phyloP scores from a whole-genome alignment of 2,888 invertebrate genomes.

The Gandaritis pyraliata region DNA sequence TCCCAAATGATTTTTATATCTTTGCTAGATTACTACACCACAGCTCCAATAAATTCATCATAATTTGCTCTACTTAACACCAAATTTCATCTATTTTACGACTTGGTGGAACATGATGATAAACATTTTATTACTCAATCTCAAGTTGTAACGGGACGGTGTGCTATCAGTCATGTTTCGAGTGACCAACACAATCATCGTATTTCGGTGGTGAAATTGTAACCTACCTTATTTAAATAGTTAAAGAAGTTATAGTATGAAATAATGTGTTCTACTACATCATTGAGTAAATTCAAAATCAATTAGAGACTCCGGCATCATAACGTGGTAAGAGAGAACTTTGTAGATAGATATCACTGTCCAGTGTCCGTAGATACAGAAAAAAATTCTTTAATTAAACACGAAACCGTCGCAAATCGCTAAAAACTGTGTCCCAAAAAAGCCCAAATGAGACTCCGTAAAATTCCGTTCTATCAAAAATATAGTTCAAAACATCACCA shows the following conservation, averaged over 20 bases:
- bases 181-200: conserved; percentile 15
- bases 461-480: neutral
- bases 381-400: conserved; percentile 52
- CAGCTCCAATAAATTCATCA: neutral
- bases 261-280: conserved; percentile 34
- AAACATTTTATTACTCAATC: conserved; percentile 24
- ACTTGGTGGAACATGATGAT: conserved; percentile 14
- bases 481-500: conserved; percentile 1
- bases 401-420: neutral
- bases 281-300: too few relatives aligned
- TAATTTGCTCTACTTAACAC: conserved; percentile 12
- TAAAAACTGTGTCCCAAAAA: too few relatives aligned
- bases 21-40: neutral
- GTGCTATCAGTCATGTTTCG: conserved; percentile 28
- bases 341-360: conserved; percentile 40
- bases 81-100: conserved; percentile 22
- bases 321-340: too few relatives aligned
- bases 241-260: conserved; percentile 13
- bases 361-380: conserved; percentile 47
- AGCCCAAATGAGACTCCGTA: too few relatives aligned
- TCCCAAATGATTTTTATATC: too few relatives aligned
- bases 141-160: conserved; percentile 23
- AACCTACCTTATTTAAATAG: too few relatives aligned
- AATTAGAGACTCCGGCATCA: too few relatives aligned
- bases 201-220: conserved; percentile 19